Evolutionary conservation across 1,140 invertebrate species (phyloP), one percentile per base, ranked within the genome.

Genomic region (Diorhabda elongata): DNA sequence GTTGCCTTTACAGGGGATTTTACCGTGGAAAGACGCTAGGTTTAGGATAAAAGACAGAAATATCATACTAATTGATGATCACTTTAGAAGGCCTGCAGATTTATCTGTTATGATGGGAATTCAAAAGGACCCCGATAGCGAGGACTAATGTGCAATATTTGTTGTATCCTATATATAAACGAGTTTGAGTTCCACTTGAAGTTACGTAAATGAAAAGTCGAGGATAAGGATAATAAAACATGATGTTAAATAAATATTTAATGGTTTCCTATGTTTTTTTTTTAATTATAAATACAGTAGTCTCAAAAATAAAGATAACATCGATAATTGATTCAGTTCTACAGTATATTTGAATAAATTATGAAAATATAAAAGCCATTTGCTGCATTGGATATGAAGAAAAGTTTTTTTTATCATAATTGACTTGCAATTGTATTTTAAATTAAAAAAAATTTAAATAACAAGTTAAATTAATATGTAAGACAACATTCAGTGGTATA

Each of bases 1-100:
- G 47, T 3, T 58, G 26, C 45, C 71, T 26, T 59, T 66, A 43
- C 45, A 47, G 9, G 61, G 66, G 4, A 57, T 72, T 26, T 44
- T 72, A 11, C 73, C 73, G 42, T 75, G 73, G 73, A 70, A 63
- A 66, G 66, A 73, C 42, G 43, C 26, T 41, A 58, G n/a, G 43
- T 77, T 72, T 67, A 41, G 63, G 56, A 58, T 72, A 42, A 67
- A 71, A 26, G 67, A 71, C 66, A 66, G 70, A 42, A 70, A 71
- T 68, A 67, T 74, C 3, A 71, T 79, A 64, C 44, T 81, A 4
- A 11, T 77, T 4, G 76, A 79, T 58, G 56, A 75, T 9, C 71
- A 71, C 61, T 81, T 81, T 67, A 66, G 74, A 65, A 74, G 9
- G 68, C 76, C 80, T 62, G 66, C 68, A 44, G 80, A 81, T 73